These are phyloP conservation scores for Samia ricini DNA, from an alignment of 1,140 invertebrate species.

Conservation along the genomic window DNA sequence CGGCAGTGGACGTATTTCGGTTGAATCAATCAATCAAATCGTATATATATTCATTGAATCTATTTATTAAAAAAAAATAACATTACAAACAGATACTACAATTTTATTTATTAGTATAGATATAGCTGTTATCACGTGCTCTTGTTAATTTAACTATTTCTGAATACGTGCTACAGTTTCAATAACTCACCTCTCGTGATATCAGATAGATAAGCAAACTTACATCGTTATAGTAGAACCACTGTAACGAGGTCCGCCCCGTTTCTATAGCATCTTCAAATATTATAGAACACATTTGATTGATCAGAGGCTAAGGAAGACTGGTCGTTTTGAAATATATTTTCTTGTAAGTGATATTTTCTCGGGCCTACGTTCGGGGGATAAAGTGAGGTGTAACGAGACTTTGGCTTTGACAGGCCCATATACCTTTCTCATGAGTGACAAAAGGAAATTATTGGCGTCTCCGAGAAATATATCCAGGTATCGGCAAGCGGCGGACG, in stretches of 20 bases:
- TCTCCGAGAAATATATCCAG: conserved; percentile 13
- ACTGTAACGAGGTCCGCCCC: conserved; percentile 21
- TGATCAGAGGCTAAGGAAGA: conserved; percentile 29
- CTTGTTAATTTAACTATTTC: conserved; percentile 10
- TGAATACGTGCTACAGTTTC: conserved; percentile 13
- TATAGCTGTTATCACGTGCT: too few species aligned
- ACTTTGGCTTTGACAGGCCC: conserved; percentile 50
- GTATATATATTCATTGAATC: too few species aligned
- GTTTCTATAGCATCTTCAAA: conserved; percentile 9
- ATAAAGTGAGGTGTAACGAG: conserved; percentile 51
- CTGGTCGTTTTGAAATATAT: conserved; percentile 40
- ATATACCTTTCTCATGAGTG: conserved; percentile 50
- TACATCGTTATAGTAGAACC: conserved; percentile 46
- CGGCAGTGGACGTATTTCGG: too few species aligned
- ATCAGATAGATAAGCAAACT: conserved; percentile 40
- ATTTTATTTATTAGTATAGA: too few species aligned
- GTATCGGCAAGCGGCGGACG: conserved; percentile 2
- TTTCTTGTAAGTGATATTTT: conserved; percentile 62
- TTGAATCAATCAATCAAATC: too few species aligned
- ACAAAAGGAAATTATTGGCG: conserved; percentile 41
- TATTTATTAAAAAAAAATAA: too few species aligned
- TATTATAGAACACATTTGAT: conserved; percentile 11
- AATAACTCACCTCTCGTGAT: conserved; percentile 22
- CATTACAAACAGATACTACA: too few species aligned
- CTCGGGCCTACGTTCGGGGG: conserved; percentile 26